Evolutionary conservation across 2,888 invertebrate species (phyloP), one percentile per base, ranked within the genome.

Genomic region (Germaria angustata): DNA sequence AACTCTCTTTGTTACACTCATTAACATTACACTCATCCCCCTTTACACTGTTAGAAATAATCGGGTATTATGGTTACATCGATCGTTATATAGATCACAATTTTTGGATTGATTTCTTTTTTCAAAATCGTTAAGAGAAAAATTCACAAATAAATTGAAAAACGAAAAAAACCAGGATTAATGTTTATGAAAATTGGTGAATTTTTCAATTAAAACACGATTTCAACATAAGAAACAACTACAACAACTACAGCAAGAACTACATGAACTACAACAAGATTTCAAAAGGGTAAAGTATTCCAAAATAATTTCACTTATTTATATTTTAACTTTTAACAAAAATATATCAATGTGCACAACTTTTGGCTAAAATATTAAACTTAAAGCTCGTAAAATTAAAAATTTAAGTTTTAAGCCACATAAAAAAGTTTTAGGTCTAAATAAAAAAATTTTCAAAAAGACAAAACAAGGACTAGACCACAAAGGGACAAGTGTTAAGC

Each of bases 61-160:
- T 80, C 72, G 66, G 79, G 79, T 80, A 80, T 73, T 66, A 73
- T 80, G 79, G 79, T 39, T 46, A 44, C 72, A 80, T 80, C 79
- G 79, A 80, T 80, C 79, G 79, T 80, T 73, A 79, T 57, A 80
- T 15, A 80, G 79, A 80, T 80, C 79, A 80, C 79, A 80, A 80
- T 80, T 80, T 80, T 80, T 80, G 79, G 72, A 80, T 80, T 80
- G 79, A 80, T 80, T 80, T 80, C 79, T 80, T 80, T 80, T 80
- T 80, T 80, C 79, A 66, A 80, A 80, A 80, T 73, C 68, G 59
- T 61, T 59, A 66, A 77, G 34, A 77, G 77, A 77, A 77, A 69
- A 77, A 77, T 77, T 69, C 77, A 77, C 69, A 77, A 61, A 53
- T 20, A 59, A 46, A 39, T 2, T 17, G 6, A 13, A 9, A 55